These are phyloP conservation scores for Phyllostomus hastatus DNA, from an alignment of 2,113 vertebrate species.

Conservation along the genomic window DNA sequence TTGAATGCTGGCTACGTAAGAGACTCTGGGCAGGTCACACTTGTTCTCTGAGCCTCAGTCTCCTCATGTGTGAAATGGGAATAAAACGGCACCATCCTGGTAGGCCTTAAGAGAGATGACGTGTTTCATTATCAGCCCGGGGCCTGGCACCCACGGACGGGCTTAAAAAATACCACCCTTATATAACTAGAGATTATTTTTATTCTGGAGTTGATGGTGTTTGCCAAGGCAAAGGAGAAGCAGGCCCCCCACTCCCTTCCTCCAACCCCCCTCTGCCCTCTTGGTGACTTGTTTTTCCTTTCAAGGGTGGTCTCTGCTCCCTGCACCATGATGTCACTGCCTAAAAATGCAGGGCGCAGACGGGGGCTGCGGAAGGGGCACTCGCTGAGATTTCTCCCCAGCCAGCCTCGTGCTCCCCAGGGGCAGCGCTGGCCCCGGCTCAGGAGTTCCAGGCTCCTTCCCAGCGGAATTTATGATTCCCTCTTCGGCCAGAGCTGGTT, in stretches of 20 bases:
- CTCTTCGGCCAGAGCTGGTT: not conserved
- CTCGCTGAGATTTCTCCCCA: not conserved
- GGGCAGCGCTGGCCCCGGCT: not conserved
- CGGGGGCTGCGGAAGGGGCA: not conserved
- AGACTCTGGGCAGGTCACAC: not conserved
- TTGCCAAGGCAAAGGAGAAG: conserved; percentile 43
- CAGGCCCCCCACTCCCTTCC: not conserved
- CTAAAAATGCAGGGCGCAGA: not conserved
- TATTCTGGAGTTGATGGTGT: not conserved
- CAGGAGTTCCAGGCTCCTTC: conserved; percentile 27
- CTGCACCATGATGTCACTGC: conserved; percentile 20
- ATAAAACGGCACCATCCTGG: not conserved
- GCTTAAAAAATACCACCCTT: not conserved
- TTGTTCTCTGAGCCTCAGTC: not conserved
- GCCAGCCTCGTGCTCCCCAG: not conserved
- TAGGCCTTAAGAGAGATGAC: no score
- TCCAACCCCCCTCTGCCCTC: not conserved
- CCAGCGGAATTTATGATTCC: not conserved
- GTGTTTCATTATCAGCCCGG: rapidly evolving
- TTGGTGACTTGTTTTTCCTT: conserved; percentile 23
- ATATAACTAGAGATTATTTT: not conserved
- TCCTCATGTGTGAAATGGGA: not conserved
- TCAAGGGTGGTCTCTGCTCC: conserved; percentile 46
- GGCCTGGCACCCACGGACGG: not conserved
- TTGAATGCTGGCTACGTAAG: not conserved